Percentiles rank a stretch among this genome's conserved stretches.
Evolutionary conservation across 2,113 vertebrate genomes (phyloP).

Genomic region (Phrynosoma blainvillii): DNA sequence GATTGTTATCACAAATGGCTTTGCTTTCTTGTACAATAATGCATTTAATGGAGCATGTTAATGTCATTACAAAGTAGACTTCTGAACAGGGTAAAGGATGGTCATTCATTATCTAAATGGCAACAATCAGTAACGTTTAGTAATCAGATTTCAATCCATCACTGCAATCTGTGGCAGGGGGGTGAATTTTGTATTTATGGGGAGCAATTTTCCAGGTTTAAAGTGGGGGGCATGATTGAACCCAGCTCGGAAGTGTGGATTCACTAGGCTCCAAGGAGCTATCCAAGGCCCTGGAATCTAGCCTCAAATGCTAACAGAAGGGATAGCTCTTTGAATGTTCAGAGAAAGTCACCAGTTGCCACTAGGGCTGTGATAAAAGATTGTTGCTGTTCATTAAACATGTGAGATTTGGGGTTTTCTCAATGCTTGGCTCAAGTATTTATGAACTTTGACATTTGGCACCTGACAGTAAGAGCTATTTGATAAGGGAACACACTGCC

Average conservation of each 20-base stretch:
- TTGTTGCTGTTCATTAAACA: too few species aligned
- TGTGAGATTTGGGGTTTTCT: too few species aligned
- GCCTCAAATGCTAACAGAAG: too few species aligned
- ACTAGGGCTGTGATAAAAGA: too few species aligned
- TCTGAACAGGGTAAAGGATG: conserved; percentile 5
- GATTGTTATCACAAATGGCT: conserved; percentile 24
- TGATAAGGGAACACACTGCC: too few species aligned
- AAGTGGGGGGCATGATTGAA: background rate
- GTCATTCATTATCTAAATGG: background rate
- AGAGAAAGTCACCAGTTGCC: too few species aligned
- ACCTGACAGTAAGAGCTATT: too few species aligned
- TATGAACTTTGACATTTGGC: too few species aligned
- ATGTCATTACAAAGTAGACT: background rate
- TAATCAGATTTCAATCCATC: background rate
- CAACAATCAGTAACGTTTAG: background rate
- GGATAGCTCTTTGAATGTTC: too few species aligned
- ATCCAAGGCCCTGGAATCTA: too few species aligned
- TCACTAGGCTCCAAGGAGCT: too few species aligned
- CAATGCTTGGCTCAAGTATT: too few species aligned
- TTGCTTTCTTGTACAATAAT: conserved; percentile 25
- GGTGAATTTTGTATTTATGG: background rate
- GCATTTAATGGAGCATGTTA: background rate
- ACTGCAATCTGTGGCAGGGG: background rate
- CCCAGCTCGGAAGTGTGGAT: background rate
- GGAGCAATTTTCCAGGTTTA: background rate